Evolutionary conservation across 2,797 vertebrate genomes (phyloP).

Genomic region (Scarus forsteni): DNA sequence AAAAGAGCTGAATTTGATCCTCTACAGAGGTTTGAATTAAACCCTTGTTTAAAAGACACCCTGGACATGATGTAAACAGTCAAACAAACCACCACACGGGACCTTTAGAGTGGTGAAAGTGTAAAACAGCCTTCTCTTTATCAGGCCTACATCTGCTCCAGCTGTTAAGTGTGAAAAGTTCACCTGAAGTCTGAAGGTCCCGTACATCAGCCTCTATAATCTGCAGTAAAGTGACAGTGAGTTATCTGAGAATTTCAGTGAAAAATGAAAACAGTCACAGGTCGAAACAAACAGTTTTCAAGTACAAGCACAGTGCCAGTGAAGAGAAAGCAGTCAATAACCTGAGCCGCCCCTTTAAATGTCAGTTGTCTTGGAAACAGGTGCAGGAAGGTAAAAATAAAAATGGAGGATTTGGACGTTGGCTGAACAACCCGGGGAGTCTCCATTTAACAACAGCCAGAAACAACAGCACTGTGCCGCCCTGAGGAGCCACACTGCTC

Average conservation of each 20-base stretch:
- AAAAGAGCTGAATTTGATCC: no score
- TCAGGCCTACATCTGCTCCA: no score
- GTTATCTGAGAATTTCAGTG: constrained; percentile 12
- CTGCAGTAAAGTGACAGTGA: neutral
- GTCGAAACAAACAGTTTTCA: constrained; percentile 47
- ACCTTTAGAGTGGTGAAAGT: no score
- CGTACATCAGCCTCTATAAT: neutral
- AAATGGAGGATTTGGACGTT: constrained; percentile 48
- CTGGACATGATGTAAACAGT: no score
- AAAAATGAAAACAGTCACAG: constrained; percentile 35
- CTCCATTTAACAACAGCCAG: constrained; percentile 52
- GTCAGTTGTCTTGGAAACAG: constrained; percentile 80
- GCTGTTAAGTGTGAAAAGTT: neutral
- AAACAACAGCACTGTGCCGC: constrained; percentile 56
- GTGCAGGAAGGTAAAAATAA: constrained; percentile 47
- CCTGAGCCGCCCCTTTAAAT: constrained; percentile 69
- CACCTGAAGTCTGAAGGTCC: neutral
- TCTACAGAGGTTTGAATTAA: no score
- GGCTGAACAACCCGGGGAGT: constrained; percentile 53
- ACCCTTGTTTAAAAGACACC: no score
- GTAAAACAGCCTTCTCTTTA: no score
- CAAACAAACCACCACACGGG: no score
- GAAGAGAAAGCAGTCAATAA: constrained; percentile 70
- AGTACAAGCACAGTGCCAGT: constrained; percentile 48
- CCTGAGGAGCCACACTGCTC: constrained; percentile 53